Conservation (phyloP, 2,888 invertebrate genomes). For the Syrphus vitripennis region DNA sequence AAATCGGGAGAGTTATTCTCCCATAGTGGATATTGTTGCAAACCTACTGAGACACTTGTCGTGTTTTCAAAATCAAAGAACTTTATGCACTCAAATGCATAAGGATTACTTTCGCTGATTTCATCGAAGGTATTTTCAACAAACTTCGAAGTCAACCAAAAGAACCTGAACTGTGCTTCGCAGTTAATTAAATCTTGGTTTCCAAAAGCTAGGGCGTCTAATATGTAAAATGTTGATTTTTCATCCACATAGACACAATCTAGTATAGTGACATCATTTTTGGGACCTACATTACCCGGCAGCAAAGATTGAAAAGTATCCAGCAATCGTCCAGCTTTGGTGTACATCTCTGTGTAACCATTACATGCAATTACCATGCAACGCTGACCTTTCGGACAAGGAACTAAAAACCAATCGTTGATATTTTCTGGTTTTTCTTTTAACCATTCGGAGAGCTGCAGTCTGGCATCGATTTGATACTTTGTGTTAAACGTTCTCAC, state of each 20-base stretch:
- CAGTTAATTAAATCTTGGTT: slow-evolving; percentile 78
- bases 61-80: slow-evolving; percentile 76
- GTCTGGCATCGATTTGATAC: slow-evolving; percentile 77
- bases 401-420: slow-evolving; percentile 87
- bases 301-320: slow-evolving; percentile 81
- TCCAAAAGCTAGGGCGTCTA: slow-evolving; percentile 85
- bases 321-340: slow-evolving; percentile 84
- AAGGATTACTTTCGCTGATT: slow-evolving; percentile 71
- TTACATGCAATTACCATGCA: slow-evolving; percentile 89
- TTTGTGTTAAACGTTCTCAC: slow-evolving; percentile 53
- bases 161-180: slow-evolving; percentile 89
- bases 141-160: slow-evolving; percentile 90
- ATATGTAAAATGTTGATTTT: slow-evolving; percentile 86
- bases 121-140: slow-evolving; percentile 81
- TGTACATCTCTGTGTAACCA: slow-evolving; percentile 86
- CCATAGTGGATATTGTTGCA: slow-evolving; percentile 77
- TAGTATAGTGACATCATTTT: slow-evolving; percentile 82
- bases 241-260: slow-evolving; percentile 89
- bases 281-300: slow-evolving; percentile 75
- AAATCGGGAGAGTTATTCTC: slow-evolving; percentile 82
- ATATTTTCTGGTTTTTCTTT: slow-evolving; percentile 91
- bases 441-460: slow-evolving; percentile 98
- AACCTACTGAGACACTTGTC: slow-evolving; percentile 70
- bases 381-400: slow-evolving; percentile 93
- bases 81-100: slow-evolving; percentile 74